Percentiles rank a stretch among this genome's conserved stretches.
phyloP scores from a whole-genome alignment of 2,113 vertebrate species.

The Odobenus rosmarus region DNA sequence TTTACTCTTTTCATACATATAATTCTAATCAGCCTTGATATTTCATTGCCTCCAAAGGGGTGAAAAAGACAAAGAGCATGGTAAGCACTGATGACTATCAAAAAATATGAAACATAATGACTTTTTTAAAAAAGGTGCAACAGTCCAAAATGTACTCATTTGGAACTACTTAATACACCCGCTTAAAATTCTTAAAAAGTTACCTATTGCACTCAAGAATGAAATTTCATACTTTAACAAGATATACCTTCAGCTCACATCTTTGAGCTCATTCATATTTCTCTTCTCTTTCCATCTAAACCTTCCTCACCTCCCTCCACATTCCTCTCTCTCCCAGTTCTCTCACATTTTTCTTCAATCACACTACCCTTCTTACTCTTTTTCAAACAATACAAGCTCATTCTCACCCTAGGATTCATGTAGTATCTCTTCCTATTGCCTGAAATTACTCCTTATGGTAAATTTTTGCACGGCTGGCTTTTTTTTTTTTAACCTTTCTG shows the following conservation, averaged over 20 bases:
- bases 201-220: background rate
- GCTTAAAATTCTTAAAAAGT: background rate
- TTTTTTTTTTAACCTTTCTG: background rate
- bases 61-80: background rate
- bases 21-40: background rate
- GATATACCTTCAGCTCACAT: background rate
- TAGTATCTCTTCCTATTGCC: background rate
- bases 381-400: background rate
- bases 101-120: background rate
- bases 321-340: background rate
- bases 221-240: background rate
- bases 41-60: background rate
- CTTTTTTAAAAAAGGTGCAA: background rate
- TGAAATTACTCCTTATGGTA: background rate
- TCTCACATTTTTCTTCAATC: background rate
- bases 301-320: background rate
- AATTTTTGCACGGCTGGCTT: background rate
- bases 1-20: background rate
- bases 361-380: background rate
- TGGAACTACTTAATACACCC: background rate
- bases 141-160: background rate
- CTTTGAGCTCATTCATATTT: background rate
- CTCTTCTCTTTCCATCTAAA: background rate
- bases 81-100: background rate
- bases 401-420: background rate